These are phyloP conservation scores for Stercorarius parasiticus DNA, from an alignment of 2,113 vertebrate species.

Conservation along the genomic window DNA sequence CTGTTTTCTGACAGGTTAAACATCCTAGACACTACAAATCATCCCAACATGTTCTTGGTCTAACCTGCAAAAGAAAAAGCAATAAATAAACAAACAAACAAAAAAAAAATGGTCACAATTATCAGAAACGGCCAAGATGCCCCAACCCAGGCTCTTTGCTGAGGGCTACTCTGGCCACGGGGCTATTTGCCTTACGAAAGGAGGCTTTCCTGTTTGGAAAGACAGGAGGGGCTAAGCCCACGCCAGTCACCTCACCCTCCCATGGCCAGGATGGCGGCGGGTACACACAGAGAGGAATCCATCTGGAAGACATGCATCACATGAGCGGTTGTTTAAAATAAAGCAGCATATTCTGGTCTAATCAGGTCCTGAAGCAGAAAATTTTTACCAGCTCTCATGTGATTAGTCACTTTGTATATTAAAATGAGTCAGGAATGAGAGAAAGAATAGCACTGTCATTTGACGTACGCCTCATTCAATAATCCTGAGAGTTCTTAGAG, in stretches of 20 bases:
- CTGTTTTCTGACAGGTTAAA: not conserved
- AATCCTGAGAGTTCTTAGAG: not conserved
- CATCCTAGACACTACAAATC: not conserved
- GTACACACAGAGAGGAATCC: not conserved
- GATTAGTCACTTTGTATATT: not conserved
- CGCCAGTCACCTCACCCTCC: not conserved
- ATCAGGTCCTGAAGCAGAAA: not conserved
- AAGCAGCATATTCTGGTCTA: not conserved
- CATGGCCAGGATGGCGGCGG: too few relatives aligned
- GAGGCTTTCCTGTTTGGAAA: not conserved
- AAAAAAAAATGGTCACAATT: not conserved
- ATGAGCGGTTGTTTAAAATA: not conserved
- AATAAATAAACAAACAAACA: not conserved
- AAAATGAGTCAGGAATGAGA: not conserved
- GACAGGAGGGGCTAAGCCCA: not conserved
- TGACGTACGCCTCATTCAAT: not conserved
- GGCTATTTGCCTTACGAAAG: not conserved
- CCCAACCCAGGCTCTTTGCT: not conserved
- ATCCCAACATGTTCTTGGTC: not conserved
- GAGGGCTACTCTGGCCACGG: not conserved
- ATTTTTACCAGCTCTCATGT: not conserved
- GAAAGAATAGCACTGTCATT: not conserved
- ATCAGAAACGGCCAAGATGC: not conserved
- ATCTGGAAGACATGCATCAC: not conserved
- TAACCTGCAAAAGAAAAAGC: not conserved